These are phyloP conservation scores for Drosophila repleta DNA, from an alignment of 1,140 invertebrate genomes.

Conservation along the genomic window DNA sequence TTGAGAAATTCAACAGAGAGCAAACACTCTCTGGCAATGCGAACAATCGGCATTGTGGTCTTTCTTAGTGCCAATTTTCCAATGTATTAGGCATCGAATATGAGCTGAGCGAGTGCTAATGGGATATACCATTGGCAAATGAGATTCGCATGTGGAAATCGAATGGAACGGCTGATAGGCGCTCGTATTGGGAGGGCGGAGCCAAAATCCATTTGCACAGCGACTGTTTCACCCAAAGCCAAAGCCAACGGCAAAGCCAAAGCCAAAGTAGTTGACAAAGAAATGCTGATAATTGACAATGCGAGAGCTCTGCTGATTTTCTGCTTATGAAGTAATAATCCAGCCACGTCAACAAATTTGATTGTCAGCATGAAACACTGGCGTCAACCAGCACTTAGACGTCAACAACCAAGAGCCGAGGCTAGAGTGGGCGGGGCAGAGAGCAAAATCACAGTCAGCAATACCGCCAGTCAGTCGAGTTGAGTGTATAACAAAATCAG, in stretches of 20 bases:
- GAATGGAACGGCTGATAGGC: conserved; percentile 73
- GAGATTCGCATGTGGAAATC: conserved; percentile 76
- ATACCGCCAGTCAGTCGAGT: conserved; percentile 36
- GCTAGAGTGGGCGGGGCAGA: neutral
- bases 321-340: conserved; percentile 82
- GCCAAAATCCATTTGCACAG: neutral
- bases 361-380: conserved; percentile 70
- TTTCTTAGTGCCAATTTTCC: conserved; percentile 38
- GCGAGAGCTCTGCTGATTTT: conserved; percentile 59
- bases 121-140: conserved; percentile 71
- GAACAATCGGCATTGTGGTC: no score
- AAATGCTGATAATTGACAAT: conserved; percentile 80
- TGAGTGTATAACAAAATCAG: conserved; percentile 74
- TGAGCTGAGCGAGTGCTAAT: conserved; percentile 70
- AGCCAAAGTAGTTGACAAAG: conserved; percentile 52
- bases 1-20: conserved; percentile 5
- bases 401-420: conserved; percentile 28
- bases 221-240: conserved; percentile 2
- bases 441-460: conserved; percentile 65
- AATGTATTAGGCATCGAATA: conserved; percentile 72
- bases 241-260: conserved; percentile 17
- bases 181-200: conserved; percentile 54
- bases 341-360: conserved; percentile 82
- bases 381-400: conserved; percentile 30
- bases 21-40: no score